A percentile compares a stretch with the other conserved stretches of the same genome.
Evolutionary conservation across 2,113 vertebrate species (phyloP).

Genomic region (Aspidoscelis tigris): DNA sequence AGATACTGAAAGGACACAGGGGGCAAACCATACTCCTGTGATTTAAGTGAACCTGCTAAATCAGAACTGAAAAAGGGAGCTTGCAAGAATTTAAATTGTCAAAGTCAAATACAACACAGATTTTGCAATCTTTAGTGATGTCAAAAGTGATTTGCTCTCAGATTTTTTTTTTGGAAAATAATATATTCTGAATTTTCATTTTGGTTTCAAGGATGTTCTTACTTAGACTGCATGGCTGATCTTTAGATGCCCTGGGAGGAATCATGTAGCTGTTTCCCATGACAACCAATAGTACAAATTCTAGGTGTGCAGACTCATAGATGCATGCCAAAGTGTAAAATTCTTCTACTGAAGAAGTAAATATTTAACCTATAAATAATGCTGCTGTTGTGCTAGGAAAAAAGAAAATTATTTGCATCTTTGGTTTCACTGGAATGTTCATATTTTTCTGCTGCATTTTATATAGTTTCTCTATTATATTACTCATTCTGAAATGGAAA

Average conservation of each 20-base stretch:
- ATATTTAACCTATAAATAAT: not conserved
- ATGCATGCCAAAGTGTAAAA: not conserved
- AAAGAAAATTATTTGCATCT: too few relatives aligned
- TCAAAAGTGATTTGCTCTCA: not conserved
- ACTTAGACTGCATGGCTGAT: not conserved
- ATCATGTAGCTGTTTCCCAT: not conserved
- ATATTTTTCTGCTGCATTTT: too few relatives aligned
- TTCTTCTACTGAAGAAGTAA: not conserved
- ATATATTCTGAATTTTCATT: not conserved
- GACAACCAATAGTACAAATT: not conserved
- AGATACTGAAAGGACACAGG: not conserved
- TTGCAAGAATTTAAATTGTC: slow-evolving; percentile 29
- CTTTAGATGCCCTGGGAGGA: not conserved
- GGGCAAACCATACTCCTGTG: not conserved
- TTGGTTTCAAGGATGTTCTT: not conserved
- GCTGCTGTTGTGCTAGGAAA: not conserved
- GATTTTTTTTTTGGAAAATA: not conserved
- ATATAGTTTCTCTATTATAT: too few relatives aligned
- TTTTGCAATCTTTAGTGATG: not conserved
- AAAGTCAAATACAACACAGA: not conserved
- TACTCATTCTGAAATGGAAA: too few relatives aligned
- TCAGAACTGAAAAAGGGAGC: slow-evolving; percentile 1
- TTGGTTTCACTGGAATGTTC: too few relatives aligned
- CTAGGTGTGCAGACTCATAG: not conserved
- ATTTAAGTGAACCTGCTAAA: slow-evolving; percentile 2